Evolutionary conservation across 2,113 vertebrate species (phyloP).

Genomic region (Bubo bubo): DNA sequence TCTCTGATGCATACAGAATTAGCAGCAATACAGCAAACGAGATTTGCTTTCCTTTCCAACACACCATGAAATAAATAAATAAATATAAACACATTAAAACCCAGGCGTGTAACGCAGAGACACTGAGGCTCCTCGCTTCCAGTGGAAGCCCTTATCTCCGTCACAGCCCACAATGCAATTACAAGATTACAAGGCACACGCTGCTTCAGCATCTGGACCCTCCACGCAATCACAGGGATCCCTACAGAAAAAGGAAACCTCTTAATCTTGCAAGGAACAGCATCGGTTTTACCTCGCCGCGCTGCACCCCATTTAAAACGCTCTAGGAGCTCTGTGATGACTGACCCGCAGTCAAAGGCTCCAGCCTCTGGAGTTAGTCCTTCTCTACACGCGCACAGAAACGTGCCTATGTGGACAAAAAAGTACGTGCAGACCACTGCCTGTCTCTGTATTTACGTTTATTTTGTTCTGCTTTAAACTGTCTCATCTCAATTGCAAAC

Average conservation of each 20-base stretch:
- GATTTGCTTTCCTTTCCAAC: neutral
- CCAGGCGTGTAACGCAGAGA: neutral
- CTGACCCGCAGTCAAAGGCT: neutral
- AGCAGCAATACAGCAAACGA: neutral
- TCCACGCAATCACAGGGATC: neutral
- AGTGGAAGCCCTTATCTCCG: neutral
- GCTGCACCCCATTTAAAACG: neutral
- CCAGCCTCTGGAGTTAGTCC: accelerated
- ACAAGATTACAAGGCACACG: slow-evolving; percentile 50
- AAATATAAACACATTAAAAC: neutral
- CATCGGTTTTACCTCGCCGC: neutral
- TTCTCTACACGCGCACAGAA: neutral
- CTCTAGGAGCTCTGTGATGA: accelerated
- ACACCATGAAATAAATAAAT: neutral
- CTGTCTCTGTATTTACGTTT: neutral
- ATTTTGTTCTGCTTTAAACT: neutral
- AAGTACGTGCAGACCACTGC: neutral
- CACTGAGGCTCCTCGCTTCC: neutral
- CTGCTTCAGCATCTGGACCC: slow-evolving; percentile 44
- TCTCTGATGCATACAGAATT: neutral
- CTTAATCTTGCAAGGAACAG: neutral
- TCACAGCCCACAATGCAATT: slow-evolving; percentile 45
- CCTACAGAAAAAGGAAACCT: neutral
- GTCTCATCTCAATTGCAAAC: neutral
- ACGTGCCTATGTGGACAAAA: neutral